Conservation (phyloP, 2,797 vertebrate genomes). For the Lophotriccus pileatus region DNA sequence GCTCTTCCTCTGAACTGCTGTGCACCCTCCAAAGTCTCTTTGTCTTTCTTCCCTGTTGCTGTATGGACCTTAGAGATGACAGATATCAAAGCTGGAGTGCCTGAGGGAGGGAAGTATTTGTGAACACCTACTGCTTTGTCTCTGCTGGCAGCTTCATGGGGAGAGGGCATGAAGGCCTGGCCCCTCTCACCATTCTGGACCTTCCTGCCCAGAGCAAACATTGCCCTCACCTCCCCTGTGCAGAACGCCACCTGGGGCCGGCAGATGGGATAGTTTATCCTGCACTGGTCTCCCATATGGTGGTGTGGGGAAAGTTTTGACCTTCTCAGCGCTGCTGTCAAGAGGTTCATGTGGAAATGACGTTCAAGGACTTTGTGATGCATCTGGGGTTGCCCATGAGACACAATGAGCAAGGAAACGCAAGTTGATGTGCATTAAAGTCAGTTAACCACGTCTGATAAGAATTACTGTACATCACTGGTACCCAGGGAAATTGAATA, state of each 20-base stretch:
- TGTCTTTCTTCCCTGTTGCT: background rate
- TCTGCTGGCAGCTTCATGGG: background rate
- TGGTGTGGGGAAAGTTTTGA: background rate
- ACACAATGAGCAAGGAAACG: background rate
- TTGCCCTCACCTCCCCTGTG: background rate
- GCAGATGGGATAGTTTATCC: background rate
- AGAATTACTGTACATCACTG: background rate
- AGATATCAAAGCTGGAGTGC: background rate
- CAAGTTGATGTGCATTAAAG: fast-evolving
- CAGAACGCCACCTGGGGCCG: fast-evolving
- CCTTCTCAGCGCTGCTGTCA: background rate
- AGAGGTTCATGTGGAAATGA: background rate
- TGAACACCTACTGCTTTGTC: background rate
- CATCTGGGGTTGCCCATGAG: background rate
- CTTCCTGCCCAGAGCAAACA: background rate
- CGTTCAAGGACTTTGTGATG: background rate
- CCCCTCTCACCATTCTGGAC: background rate
- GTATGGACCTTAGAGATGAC: background rate
- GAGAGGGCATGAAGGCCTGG: background rate
- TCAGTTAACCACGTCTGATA: background rate
- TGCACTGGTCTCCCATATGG: background rate
- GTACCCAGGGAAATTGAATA: background rate
- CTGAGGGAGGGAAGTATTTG: background rate
- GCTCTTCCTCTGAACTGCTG: background rate
- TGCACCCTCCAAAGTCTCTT: background rate